Conservation (phyloP, 2,888 invertebrate genomes). For the Hypsopygia costalis region DNA sequence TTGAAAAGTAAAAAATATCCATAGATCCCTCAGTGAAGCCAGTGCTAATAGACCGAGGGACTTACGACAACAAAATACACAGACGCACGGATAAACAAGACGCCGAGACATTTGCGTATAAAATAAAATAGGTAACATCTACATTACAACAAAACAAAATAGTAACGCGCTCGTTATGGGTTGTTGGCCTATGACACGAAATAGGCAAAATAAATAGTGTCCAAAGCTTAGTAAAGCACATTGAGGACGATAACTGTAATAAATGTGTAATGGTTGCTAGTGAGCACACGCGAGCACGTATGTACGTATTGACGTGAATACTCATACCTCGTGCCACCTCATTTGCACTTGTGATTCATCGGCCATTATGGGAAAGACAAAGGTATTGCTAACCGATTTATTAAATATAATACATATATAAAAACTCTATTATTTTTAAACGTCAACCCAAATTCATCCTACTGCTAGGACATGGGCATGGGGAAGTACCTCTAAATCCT, state of each 20-base stretch:
- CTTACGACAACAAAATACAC: too few species aligned
- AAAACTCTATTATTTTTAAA: too few species aligned
- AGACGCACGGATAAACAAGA: too few species aligned
- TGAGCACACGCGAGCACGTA: slow-evolving; percentile 22
- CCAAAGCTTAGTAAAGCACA: slow-evolving; percentile 39
- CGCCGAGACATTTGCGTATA: too few species aligned
- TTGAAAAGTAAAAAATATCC: too few species aligned
- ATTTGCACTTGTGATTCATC: slow-evolving; percentile 21
- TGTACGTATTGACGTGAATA: slow-evolving; percentile 23
- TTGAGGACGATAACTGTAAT: slow-evolving; percentile 47
- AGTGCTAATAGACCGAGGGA: too few species aligned
- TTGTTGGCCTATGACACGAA: slow-evolving; percentile 33
- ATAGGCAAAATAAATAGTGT: slow-evolving; percentile 34
- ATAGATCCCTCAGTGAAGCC: too few species aligned
- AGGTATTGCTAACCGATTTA: not conserved
- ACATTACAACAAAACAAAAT: slow-evolving; percentile 15
- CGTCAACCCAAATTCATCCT: too few species aligned
- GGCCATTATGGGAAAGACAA: not conserved
- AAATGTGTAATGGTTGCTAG: slow-evolving; percentile 7
- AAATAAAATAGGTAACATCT: too few species aligned
- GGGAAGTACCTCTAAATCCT: too few species aligned
- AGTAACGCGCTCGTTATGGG: slow-evolving; percentile 30
- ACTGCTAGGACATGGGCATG: too few species aligned
- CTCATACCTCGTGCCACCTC: slow-evolving; percentile 27
- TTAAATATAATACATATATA: too few species aligned